Conservation (phyloP, 2,113 vertebrate species). For the Centrocercus urophasianus region DNA sequence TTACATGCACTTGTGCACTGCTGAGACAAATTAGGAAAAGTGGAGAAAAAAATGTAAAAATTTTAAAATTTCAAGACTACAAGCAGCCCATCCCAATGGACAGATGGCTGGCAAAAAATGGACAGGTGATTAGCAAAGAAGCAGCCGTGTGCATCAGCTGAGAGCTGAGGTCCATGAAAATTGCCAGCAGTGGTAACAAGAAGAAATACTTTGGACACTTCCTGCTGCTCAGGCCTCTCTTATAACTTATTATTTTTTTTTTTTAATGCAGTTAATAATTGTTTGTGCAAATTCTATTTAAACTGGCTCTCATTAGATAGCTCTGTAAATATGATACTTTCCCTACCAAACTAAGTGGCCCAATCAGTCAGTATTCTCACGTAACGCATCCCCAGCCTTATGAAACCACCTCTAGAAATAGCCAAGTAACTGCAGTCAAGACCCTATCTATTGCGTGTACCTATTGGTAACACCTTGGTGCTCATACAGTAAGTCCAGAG, state of each 20-base stretch:
- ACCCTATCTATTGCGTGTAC: accelerated
- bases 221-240: accelerated
- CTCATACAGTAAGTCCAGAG: accelerated
- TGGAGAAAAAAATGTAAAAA: background rate
- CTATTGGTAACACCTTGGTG: background rate
- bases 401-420: background rate
- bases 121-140: accelerated
- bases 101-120: background rate
- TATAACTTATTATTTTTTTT: background rate
- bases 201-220: background rate
- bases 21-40: background rate
- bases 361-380: accelerated
- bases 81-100: accelerated
- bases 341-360: too few species aligned
- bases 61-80: accelerated
- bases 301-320: background rate
- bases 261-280: background rate
- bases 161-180: background rate
- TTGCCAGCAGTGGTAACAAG: accelerated
- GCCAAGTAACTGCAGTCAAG: background rate
- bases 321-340: accelerated
- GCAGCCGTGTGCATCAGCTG: accelerated
- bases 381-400: background rate
- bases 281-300: background rate
- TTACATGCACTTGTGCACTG: background rate